Percentiles rank a stretch among this genome's conserved stretches.
Conservation (phyloP, 2,888 invertebrate genomes). For the Caenorhabditis sp. region DNA sequence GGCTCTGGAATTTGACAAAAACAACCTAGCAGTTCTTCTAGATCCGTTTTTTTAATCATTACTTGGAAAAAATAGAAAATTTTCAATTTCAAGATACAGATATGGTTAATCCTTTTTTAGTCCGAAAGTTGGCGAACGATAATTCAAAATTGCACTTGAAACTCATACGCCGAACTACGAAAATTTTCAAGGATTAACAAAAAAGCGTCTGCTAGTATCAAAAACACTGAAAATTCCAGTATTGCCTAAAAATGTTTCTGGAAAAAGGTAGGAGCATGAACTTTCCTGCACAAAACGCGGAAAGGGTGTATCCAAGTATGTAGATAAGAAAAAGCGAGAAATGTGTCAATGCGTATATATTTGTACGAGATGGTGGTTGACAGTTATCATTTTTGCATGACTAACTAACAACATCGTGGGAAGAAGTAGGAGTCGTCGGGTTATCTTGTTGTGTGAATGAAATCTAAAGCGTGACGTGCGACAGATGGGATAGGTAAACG, state of each 20-base stretch:
- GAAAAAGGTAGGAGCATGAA: constrained; percentile 14
- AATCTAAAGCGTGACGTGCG: not conserved
- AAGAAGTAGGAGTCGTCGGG: not conserved
- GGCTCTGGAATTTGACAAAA: no score
- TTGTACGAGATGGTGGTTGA: constrained; percentile 28
- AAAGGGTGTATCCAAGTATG: constrained; percentile 13
- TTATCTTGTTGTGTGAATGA: not conserved
- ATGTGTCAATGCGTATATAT: constrained; percentile 28
- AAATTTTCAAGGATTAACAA: not conserved
- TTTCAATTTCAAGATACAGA: no score
- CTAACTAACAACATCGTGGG: constrained; percentile 45
- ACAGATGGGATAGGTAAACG: not conserved
- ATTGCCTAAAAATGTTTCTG: not conserved
- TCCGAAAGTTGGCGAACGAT: no score
- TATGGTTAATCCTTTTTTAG: no score
- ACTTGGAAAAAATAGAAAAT: no score
- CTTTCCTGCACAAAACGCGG: constrained; percentile 9
- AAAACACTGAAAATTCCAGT: no score
- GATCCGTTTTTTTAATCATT: no score
- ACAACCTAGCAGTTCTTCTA: no score
- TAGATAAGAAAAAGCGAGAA: constrained; percentile 41
- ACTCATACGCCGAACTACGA: no score
- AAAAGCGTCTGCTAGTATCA: not conserved
- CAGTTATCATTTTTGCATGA: constrained; percentile 62
- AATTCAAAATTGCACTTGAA: no score